Base-by-base conservation (phyloP, 2,888 invertebrate genomes). In the Caenorhabditis sp. region DNA sequence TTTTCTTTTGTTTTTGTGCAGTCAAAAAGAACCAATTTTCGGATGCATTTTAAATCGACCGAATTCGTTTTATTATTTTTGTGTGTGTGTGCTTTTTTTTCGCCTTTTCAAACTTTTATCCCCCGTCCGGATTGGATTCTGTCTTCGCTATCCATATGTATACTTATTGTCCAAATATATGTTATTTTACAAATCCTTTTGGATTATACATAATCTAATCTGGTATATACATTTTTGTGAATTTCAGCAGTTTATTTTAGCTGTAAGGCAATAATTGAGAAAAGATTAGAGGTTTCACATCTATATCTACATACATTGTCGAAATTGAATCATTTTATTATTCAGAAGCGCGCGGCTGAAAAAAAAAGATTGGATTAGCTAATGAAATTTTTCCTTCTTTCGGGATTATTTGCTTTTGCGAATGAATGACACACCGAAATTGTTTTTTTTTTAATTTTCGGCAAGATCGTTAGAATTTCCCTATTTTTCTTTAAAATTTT, bases 1-100 rank as follows among this genome's bases (percentile, higher is more conserved):
- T 43, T 43, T 43, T 43, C 43, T 43, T 43, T 43, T 43, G 43
- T 43, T 43, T 43, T 43, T 43, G 43, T 43, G 43, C 43, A 43
- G 43, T 43, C 43, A 43, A 43, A 43, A 43, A 43, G 43, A 43
- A 43, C 43, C 43, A 43, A 43, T 43, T 43, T 43, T 43, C 43
- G 43, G 43, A 43, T 43, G 43, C 43, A 43, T 43, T 43, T 43
- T 43, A 43, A 43, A 43, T 43, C 43, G 43, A 43, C 43, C 17
- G 43, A 43, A 43, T 43, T 43, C 43, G 43, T 43, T 43, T 43
- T 43, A 43, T 43, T 43, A 43, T 43, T 43, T 43, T 43, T 43
- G 31, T 43, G 43, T 43, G 43, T 43, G 12, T 43, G 43, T 7
- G 7, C 10, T 43, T 43, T 43, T 43, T 43, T 43, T 43, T 14